Base-by-base conservation (phyloP, 1,140 invertebrate genomes). In the Drosophila murphyi region DNA sequence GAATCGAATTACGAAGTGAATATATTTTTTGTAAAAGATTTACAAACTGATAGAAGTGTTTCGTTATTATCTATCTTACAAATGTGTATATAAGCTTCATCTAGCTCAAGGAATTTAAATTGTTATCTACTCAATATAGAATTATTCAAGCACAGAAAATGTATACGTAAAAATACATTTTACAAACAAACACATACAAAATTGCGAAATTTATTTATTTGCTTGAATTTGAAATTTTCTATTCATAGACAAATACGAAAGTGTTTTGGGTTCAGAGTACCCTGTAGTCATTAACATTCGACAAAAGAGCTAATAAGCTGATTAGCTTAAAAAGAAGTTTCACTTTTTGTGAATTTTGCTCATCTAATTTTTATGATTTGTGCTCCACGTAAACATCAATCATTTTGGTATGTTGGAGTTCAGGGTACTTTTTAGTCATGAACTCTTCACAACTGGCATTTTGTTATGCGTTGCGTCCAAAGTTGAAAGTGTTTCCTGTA, bases 401-500 rank as follows among this genome's bases (percentile, higher is more conserved):
- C 8, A 52, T 52, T 5, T 52, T 20, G 20, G 4, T n/a, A 12
- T 12, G 8, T 35, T 20, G 6, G 12, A n/a, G 1, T 41, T 4
- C 6, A 60, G 65, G 41, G 59, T 70, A 62, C 6, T 2, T 4
- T 35, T 1, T 28, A 70, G 70, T 72, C 62, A 32, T 12, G 5
- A 10, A 35, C 50, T 28, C 8, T 48, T 35, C 5, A 34, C 34
- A 54, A 12, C 3, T 31, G 39, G 1, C 50, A 63, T 32, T 57
- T 64, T 50, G 45, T 35, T 34, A 41, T 72, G 34, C 8, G 63
- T 56, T 56, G 52, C 54, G 77, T 68, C 57, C 60, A 65, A 20
- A 71, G 85, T 72, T 74, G 69, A 87, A 80, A 80, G 83, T 88
- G 72, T 64, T 87, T 87, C 83, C 83, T 89, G 80, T 83, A 83